Percentiles rank a stretch among this genome's conserved stretches.
phyloP scores from a whole-genome alignment of 1,140 invertebrate genomes.

The Scaptodrosophila lebanonensis region DNA sequence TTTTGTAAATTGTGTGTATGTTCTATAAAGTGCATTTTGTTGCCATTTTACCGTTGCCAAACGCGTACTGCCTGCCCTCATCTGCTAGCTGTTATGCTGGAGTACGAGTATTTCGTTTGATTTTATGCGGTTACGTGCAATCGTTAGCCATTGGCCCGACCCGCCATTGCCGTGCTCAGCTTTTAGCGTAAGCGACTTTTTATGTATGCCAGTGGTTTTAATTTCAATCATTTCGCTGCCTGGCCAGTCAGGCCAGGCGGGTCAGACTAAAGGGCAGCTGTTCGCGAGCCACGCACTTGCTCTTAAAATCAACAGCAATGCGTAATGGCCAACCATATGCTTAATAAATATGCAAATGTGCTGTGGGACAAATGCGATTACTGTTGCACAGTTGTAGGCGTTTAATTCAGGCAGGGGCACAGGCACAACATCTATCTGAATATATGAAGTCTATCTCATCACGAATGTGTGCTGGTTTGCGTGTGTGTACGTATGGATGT shows the following conservation, averaged over 20 bases:
- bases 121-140: constrained; percentile 74
- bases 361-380: constrained; percentile 55
- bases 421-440: constrained; percentile 9
- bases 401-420: constrained; percentile 12
- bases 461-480: background rate
- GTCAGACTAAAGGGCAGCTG: background rate
- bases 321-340: too few species aligned
- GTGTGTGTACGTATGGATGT: too few species aligned
- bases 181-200: constrained; percentile 73
- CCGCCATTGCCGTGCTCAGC: background rate
- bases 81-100: background rate
- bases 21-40: constrained; percentile 70
- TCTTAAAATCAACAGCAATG: constrained; percentile 57
- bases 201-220: constrained; percentile 69
- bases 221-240: constrained; percentile 68
- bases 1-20: too few species aligned
- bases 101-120: constrained; percentile 67
- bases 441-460: constrained; percentile 70
- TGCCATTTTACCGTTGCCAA: constrained; percentile 60
- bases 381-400: constrained; percentile 27
- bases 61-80: too few species aligned
- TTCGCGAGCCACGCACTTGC: too few species aligned
- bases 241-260: constrained; percentile 26
- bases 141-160: constrained; percentile 47
- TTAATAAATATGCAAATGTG: constrained; percentile 69